Evolutionary conservation across 2,113 vertebrate genomes (phyloP), one percentile per base, ranked within the genome.

Genomic region (Tenebrosternarchus preto): DNA sequence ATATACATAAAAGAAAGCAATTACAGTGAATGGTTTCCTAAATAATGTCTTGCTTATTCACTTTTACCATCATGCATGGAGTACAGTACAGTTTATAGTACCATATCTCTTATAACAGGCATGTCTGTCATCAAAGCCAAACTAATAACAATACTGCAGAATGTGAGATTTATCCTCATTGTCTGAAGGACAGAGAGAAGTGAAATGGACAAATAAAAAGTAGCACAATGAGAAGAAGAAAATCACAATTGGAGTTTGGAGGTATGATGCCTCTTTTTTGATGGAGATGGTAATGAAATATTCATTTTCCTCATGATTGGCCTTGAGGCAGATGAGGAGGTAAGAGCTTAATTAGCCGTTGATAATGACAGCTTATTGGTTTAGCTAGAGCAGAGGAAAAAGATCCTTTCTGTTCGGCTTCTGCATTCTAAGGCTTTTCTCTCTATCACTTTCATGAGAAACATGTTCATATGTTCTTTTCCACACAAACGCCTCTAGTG

Each of bases 271-370:
- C 73, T 76, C n/a, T 24, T 70, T 61, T 24, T 70, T 61, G 64
- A 76, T 70, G 43, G 85, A 86, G 80, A 86, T 84, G 79, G 86
- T 84, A 90, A 80, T 85, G 71, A 90, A 88, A 90, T 87, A 88
- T 88, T 85, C 68, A 90, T 92, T 89, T 90, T 90, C 88, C 81
- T 68, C 86, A 82, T 90, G 90, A 89, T 89, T 90, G 88, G 80
- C 88, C 89, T 82, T 84, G 53, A 86, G 85, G 82, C 72, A 88
- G 88, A 91, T 88, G 86, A 89, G 87, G 86, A 88, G 85, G 77
- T 84, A 76, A 59, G 86, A 89, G 88, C 3, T 27, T 88, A 91
- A 91, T 91, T 91, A 86, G 81, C 85, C 87, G 53, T 85, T 70
- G 80, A 83, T 90, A 89, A 89, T 85, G 78, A 83, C 81, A 82